These are phyloP conservation scores for Hystrix cristata DNA, from an alignment of 2,113 vertebrate genomes.

Conservation along the genomic window DNA sequence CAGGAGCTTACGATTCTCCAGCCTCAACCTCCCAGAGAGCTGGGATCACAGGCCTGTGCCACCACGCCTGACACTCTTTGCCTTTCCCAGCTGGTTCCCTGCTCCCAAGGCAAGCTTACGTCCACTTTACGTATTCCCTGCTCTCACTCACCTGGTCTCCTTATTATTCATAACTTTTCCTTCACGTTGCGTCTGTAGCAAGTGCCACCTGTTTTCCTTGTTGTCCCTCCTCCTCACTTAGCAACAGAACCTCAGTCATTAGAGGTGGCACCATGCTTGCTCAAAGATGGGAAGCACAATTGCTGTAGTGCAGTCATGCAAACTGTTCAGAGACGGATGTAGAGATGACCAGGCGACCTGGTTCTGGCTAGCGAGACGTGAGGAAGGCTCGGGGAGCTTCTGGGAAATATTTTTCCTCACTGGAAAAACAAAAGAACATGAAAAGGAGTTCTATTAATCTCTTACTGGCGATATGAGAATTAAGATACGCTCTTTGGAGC, in stretches of 20 bases:
- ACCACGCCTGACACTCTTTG: no score
- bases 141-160: not conserved
- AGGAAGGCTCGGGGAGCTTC: not conserved
- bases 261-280: not conserved
- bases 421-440: not conserved
- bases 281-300: not conserved
- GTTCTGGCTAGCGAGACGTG: not conserved
- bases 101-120: not conserved
- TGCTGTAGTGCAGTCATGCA: not conserved
- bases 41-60: no score
- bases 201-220: not conserved
- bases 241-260: conserved; percentile 1
- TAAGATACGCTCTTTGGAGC: not conserved
- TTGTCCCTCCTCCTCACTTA: not conserved
- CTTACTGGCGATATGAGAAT: not conserved
- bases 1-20: no score
- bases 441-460: not conserved
- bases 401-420: not conserved
- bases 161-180: not conserved
- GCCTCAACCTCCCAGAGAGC: no score
- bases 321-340: not conserved
- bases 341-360: not conserved
- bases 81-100: no score
- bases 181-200: not conserved
- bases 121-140: not conserved